phyloP scores from a whole-genome alignment of 2,888 invertebrate genomes.

The Aproaerema taeniolella region DNA sequence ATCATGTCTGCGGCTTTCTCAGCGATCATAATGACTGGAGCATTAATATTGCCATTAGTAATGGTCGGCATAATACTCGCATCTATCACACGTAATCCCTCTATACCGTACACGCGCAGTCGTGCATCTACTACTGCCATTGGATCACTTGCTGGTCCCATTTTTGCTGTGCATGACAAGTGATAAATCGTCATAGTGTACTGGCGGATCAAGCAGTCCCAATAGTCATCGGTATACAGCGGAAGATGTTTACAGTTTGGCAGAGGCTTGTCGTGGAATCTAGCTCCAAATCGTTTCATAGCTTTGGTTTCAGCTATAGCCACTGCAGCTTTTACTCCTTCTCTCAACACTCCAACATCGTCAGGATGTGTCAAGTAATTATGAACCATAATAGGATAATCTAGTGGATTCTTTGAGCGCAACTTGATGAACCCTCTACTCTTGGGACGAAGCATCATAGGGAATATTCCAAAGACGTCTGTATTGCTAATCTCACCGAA shows the following conservation, averaged over 20 bases:
- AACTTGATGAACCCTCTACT: slow-evolving; percentile 89
- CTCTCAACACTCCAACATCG: slow-evolving; percentile 88
- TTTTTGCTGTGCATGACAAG: slow-evolving; percentile 89
- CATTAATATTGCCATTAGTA: slow-evolving; percentile 92
- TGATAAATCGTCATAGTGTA: slow-evolving; percentile 94
- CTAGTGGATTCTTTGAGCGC: slow-evolving; percentile 81
- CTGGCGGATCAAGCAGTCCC: slow-evolving; percentile 89
- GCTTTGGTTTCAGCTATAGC: slow-evolving; percentile 88
- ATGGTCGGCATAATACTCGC: slow-evolving; percentile 93
- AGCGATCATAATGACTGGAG: slow-evolving; percentile 91
- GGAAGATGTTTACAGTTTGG: slow-evolving; percentile 91
- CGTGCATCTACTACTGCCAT: slow-evolving; percentile 89
- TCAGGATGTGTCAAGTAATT: slow-evolving; percentile 93
- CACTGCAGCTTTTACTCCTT: slow-evolving; percentile 91
- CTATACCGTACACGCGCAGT: slow-evolving; percentile 85
- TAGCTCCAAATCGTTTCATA: slow-evolving; percentile 86
- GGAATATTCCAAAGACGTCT: slow-evolving; percentile 89
- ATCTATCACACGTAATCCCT: slow-evolving; percentile 89
- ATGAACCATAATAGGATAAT: slow-evolving; percentile 92
- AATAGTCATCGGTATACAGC: slow-evolving; percentile 88
- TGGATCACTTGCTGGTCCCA: slow-evolving; percentile 87
- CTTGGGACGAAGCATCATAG: slow-evolving; percentile 93
- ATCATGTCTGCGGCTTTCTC: slow-evolving; percentile 92
- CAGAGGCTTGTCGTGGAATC: slow-evolving; percentile 83
- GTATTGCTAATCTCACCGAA: slow-evolving; percentile 83